Conservation (phyloP, 1,140 invertebrate genomes). For the Luehdorfia chinensis region DNA sequence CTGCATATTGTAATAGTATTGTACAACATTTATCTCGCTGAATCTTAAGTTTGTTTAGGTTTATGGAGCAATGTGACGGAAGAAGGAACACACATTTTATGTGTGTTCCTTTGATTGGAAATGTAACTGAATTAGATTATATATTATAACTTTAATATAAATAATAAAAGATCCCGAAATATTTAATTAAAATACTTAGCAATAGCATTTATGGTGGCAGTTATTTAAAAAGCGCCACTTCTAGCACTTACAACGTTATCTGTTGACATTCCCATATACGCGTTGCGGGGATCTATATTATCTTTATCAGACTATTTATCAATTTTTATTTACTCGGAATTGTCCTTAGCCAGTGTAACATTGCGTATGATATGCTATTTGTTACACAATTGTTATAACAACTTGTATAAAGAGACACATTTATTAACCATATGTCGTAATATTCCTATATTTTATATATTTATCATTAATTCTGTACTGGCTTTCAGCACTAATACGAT, state of each 20-base stretch:
- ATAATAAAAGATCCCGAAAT: too few relatives aligned
- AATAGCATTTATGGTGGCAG: too few relatives aligned
- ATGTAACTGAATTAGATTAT: too few relatives aligned
- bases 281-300: conserved; percentile 29
- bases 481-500: conserved; percentile 2
- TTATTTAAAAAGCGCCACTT: too few relatives aligned
- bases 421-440: conserved; percentile 18
- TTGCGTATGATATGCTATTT: conserved; percentile 38
- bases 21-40: too few relatives aligned
- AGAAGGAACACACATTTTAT: too few relatives aligned
- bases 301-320: conserved; percentile 51
- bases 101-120: too few relatives aligned
- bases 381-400: conserved; percentile 19
- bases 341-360: conserved; percentile 26
- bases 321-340: conserved; percentile 35
- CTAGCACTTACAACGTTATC: background rate
- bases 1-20: too few relatives aligned
- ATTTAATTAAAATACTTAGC: too few relatives aligned
- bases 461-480: conserved; percentile 11
- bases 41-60: too few relatives aligned
- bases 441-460: conserved; percentile 11
- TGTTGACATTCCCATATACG: conserved; percentile 8
- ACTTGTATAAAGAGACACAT: conserved; percentile 20
- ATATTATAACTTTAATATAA: too few relatives aligned
- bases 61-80: too few relatives aligned